Percentiles rank a stretch among this genome's conserved stretches.
Conservation (phyloP, 1,140 invertebrate species). For the Drosophila willistoni region DNA sequence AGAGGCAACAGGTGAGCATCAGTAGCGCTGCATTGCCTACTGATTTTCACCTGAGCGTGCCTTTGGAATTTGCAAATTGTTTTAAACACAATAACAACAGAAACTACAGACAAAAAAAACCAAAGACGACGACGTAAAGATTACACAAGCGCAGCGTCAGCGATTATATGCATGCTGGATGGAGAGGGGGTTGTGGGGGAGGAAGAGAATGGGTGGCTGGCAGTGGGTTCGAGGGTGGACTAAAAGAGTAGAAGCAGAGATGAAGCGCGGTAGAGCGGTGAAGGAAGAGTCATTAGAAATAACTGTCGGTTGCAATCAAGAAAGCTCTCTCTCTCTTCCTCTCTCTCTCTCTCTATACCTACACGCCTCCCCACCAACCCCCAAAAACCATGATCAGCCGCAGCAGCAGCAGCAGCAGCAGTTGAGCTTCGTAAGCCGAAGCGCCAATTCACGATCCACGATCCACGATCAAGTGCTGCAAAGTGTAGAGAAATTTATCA, state of each 20-base stretch:
- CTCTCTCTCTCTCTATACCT: constrained; percentile 44
- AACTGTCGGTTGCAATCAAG: constrained; percentile 64
- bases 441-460: constrained; percentile 38
- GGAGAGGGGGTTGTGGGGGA: background rate
- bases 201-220: background rate
- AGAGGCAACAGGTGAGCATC: constrained; percentile 60
- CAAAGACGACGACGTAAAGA: constrained; percentile 65
- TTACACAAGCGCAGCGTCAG: constrained; percentile 73
- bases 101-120: constrained; percentile 41
- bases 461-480: constrained; percentile 67
- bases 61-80: constrained; percentile 78
- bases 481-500: constrained; percentile 79
- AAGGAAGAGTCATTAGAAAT: constrained; percentile 62
- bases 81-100: constrained; percentile 50
- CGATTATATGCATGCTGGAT: constrained; percentile 47
- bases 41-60: constrained; percentile 77
- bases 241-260: background rate
- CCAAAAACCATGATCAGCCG: constrained; percentile 34
- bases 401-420: constrained; percentile 39
- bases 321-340: constrained; percentile 67
- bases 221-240: background rate
- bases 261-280: background rate
- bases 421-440: constrained; percentile 18
- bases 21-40: constrained; percentile 56
- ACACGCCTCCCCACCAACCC: background rate